Percentiles rank a stretch among this genome's conserved stretches.
These are phyloP conservation scores for Sepiola atlantica DNA, from an alignment of 2,888 invertebrate genomes.

Conservation along the genomic window DNA sequence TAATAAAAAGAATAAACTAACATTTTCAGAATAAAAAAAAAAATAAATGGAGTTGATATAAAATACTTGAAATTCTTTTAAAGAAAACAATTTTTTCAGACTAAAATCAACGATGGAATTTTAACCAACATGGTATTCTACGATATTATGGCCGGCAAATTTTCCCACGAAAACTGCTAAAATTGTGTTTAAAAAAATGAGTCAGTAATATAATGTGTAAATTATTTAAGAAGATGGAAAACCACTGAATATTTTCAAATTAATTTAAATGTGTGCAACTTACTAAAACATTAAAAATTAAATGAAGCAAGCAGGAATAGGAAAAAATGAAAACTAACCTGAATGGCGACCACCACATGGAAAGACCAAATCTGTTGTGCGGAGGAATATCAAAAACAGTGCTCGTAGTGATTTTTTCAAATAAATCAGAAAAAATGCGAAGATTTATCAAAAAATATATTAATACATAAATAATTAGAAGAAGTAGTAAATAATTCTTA, in stretches of 20 bases:
- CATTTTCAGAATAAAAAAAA: not conserved
- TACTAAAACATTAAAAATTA: not conserved
- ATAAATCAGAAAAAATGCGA: not conserved
- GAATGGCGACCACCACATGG: constrained; percentile 45
- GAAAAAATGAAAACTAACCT: not conserved
- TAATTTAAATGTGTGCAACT: not conserved
- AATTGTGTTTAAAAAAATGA: not conserved
- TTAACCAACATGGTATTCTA: not conserved
- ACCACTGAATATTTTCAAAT: not conserved
- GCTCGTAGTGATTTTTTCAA: not conserved
- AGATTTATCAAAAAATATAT: not conserved
- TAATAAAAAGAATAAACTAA: not conserved
- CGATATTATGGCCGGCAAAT: not conserved
- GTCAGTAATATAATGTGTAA: not conserved
- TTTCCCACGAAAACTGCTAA: not conserved
- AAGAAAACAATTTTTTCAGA: too few species aligned
- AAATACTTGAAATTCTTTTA: too few species aligned
- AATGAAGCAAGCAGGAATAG: not conserved
- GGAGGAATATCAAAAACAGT: not conserved
- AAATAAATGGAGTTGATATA: too few species aligned
- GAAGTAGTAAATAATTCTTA: not conserved
- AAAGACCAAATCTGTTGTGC: not conserved
- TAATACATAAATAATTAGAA: not conserved
- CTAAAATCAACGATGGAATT: not conserved
- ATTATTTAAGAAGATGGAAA: not conserved